Base-by-base conservation (phyloP, 2,113 vertebrate species). In the Hypomesus transpacificus region DNA sequence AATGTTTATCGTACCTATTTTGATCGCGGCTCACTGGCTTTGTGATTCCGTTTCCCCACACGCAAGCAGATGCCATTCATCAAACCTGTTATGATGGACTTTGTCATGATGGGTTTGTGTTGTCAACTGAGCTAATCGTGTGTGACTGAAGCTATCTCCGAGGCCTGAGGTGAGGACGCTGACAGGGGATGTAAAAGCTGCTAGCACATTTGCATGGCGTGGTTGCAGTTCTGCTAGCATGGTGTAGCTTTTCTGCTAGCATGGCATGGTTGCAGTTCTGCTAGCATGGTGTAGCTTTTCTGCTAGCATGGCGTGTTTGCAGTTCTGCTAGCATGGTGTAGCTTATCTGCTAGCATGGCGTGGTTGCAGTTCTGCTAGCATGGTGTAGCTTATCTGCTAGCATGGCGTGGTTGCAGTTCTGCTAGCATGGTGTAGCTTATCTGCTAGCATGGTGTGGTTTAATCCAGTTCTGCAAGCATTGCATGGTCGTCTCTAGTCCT, bases 111-210 rank as follows among this genome's bases (percentile, higher is more conserved):
- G 21, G 66, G 69, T 84, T 82, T 87, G 81, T 83, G 71, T 74
- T 81, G 79, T 83, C 81, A 85, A 81, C 81, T 60, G 52, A 46
- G 75, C 72, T 75, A 85, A 84, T 79, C 80, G 78, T 81, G 59
- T 83, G 81, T 83, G 71, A 78, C 84, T 3, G 68, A 68, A 50
- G 58, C 68, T 14, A 57, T 72, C 74, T 74, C 53, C 3, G 70
- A 70, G 57, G 69, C 21, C 13, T 2, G 59, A 59, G 70, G 64
- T 61, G 24, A 24, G 24, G 24, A 24, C 24, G 66, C 57, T 39
- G 34, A 22, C 5, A 24, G 4, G 4, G 14, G 13, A 58, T 68
- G 26, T 59, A 7, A 71, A 64, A 64, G 14, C 50, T 17, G 16
- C 13, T 28, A 17, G 14, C 60, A 16, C 4, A 13, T 16, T 17